Conservation (phyloP, 2,797 vertebrate genomes). For the Argyrosomus regius region DNA sequence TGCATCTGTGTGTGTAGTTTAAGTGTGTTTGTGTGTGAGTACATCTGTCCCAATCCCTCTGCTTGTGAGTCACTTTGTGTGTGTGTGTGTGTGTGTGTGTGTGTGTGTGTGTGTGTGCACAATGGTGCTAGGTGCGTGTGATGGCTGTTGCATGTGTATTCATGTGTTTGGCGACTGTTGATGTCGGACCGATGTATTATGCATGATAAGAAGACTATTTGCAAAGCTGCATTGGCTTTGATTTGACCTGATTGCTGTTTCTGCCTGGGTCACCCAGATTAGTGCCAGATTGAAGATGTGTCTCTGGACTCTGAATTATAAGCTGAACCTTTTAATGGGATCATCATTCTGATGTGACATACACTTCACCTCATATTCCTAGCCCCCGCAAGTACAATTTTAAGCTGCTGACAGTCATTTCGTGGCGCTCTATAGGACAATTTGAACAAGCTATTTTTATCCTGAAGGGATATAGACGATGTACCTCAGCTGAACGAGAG, state of each 20-base stretch:
- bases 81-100: conserved; percentile 25
- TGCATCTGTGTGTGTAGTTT: conserved; percentile 65
- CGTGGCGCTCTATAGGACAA: not conserved
- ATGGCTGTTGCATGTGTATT: conserved; percentile 51
- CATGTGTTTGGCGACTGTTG: conserved; percentile 59
- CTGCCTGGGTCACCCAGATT: conserved; percentile 82
- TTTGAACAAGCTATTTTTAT: conserved; percentile 47
- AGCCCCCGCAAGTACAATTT: not conserved
- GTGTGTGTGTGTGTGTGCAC: conserved; percentile 26
- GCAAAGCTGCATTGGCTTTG: conserved; percentile 80
- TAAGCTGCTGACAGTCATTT: conserved; percentile 31
- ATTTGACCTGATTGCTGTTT: conserved; percentile 80
- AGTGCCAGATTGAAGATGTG: conserved; percentile 70
- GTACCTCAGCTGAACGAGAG: conserved; percentile 43
- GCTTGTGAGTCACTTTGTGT: conserved; percentile 51
- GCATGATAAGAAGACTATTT: conserved; percentile 79
- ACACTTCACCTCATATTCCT: conserved; percentile 16
- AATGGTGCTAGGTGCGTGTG: conserved; percentile 35
- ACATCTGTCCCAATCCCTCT: conserved; percentile 58
- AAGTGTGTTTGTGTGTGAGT: conserved; percentile 31
- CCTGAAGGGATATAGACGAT: not conserved
- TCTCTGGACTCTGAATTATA: conserved; percentile 61
- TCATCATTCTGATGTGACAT: conserved; percentile 42
- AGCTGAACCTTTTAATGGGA: conserved; percentile 55
- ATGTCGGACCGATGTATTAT: conserved; percentile 70